Conservation (phyloP, 2,797 vertebrate genomes). For the Picus viridis region DNA sequence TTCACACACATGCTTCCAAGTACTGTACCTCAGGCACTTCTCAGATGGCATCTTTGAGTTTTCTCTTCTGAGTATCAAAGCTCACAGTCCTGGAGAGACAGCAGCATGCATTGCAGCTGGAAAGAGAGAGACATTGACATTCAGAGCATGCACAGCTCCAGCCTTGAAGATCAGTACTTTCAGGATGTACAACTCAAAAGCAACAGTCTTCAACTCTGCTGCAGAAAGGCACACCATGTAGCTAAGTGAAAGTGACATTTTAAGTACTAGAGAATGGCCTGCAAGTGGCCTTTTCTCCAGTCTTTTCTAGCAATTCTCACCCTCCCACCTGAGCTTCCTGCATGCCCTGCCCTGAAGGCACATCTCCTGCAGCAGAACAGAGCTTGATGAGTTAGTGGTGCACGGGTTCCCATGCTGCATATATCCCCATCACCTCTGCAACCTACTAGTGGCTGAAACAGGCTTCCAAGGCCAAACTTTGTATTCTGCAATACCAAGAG, state of each 20-base stretch:
- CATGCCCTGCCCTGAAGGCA: not conserved
- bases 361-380: too few relatives aligned
- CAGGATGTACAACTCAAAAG: not conserved
- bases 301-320: not conserved
- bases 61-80: slow-evolving; percentile 64
- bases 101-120: slow-evolving; percentile 74
- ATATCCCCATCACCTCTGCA: too few relatives aligned
- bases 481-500: too few relatives aligned
- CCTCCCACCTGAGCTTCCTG: not conserved
- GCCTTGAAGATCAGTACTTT: slow-evolving; percentile 29
- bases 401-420: too few relatives aligned
- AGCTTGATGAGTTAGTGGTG: too few relatives aligned
- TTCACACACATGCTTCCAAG: not conserved
- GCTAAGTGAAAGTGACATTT: not conserved
- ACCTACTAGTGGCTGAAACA: too few relatives aligned
- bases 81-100: slow-evolving; percentile 59
- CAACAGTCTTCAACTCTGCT: not conserved
- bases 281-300: not conserved
- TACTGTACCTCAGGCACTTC: slow-evolving; percentile 88
- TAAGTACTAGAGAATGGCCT: not conserved
- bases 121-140: slow-evolving; percentile 59
- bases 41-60: slow-evolving; percentile 91
- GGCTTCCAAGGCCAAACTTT: too few relatives aligned
- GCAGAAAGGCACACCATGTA: not conserved
- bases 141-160: not conserved